Base-by-base conservation (phyloP, 2,797 vertebrate genomes). In the Cheracebus regulus region DNA sequence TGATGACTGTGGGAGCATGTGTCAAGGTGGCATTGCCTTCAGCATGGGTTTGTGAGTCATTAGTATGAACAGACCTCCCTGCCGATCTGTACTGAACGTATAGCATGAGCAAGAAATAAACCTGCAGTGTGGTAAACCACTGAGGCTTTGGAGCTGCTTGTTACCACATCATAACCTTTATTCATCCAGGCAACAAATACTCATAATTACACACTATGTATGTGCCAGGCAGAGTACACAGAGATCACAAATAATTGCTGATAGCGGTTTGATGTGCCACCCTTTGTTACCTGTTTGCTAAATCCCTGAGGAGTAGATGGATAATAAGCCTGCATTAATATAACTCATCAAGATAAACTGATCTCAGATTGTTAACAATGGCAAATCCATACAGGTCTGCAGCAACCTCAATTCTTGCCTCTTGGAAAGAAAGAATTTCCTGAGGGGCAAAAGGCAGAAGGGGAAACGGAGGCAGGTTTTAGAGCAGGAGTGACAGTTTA, bases 251-350 rank as follows among this genome's bases (percentile, higher is more conserved):
- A 39, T 79, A 83, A 79, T 46, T 90, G 17, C 61, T 84, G 67
- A 81, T 13, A 84, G 26, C 20, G 9, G 26, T 79, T 90, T 41
- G 19, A 72, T 72, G 30, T 64, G 14, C 75, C 81, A 72, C 26
- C 33, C 28, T 87, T 88, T 81, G 30, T 83, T 83, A 91, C 2
- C 26, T 93, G 52, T 94, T 95, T 93, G 61, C 55, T 87, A 87
- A 87, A 80, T 95, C 28, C 28, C 22, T 82, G 22, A 57, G 52
- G 24, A 44, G 12, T 8, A 83, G 46, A n/a, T 87, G 30, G 84
- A 11, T 39, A 28, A 13, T 44, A 28, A 87, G 41, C 5, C n/a
- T 85, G 39, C 52, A 81, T 93, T 44, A 85, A 73, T 52, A 4
- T 88, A 75, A 76, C 20, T 55, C 50, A 88, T 93, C 33, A 84